Conservation (phyloP, 2,113 vertebrate genomes). For the Ifrita kowaldi region DNA sequence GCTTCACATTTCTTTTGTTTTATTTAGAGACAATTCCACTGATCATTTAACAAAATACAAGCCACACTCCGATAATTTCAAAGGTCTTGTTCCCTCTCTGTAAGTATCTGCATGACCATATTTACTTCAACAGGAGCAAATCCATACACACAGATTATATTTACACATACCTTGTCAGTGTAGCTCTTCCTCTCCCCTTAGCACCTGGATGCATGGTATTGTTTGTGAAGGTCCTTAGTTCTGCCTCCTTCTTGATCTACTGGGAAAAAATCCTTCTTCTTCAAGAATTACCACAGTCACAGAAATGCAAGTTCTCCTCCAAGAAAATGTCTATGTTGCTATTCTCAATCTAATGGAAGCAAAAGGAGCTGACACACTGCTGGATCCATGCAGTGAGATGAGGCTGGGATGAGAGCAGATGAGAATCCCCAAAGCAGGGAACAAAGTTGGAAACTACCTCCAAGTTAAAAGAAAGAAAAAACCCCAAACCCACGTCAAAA, state of each 20-base stretch:
- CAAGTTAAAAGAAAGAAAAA: not conserved
- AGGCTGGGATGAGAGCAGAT: not conserved
- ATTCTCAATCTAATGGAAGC: not conserved
- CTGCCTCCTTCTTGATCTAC: constrained; percentile 8
- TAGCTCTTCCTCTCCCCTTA: constrained; percentile 11
- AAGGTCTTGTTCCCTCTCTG: not conserved
- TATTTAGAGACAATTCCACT: not conserved
- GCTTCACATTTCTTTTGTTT: not conserved
- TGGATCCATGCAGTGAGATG: not conserved
- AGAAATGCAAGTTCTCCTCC: not conserved
- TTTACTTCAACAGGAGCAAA: not conserved
- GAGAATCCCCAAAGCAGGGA: not conserved
- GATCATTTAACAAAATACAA: not conserved
- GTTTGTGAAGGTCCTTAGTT: not conserved
- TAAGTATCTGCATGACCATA: not conserved
- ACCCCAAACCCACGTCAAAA: not conserved
- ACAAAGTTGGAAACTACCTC: not conserved
- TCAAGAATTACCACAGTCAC: not conserved
- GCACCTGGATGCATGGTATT: not conserved
- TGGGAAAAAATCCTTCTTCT: not conserved
- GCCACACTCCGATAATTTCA: not conserved
- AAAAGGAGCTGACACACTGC: not conserved
- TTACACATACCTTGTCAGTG: constrained; percentile 35
- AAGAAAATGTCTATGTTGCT: not conserved
- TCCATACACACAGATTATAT: not conserved